A percentile compares a stretch with the other conserved stretches of the same genome.
Evolutionary conservation across 1,140 invertebrate species (phyloP).

Genomic region (Lasioglossum baleicum): DNA sequence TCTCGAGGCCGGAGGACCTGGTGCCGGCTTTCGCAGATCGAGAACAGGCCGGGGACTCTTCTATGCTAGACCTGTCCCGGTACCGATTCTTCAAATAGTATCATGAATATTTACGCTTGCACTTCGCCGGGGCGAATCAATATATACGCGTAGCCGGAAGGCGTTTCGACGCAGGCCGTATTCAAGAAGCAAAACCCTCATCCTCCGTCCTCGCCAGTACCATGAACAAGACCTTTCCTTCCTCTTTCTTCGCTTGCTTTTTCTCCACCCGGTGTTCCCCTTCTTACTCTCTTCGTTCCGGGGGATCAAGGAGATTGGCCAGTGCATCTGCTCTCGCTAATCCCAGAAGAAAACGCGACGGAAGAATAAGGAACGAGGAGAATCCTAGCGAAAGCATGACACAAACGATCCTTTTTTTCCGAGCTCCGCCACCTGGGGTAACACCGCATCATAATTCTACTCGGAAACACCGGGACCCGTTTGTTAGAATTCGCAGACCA

Average conservation of each 20-base stretch:
- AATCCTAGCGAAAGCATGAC: slow-evolving; percentile 40
- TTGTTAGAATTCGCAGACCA: not conserved
- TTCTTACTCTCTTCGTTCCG: not conserved
- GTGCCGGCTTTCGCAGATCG: not conserved
- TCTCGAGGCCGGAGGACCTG: slow-evolving; percentile 17
- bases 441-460: slow-evolving; percentile 37
- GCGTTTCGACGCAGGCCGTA: slow-evolving; percentile 24
- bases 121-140: slow-evolving; percentile 68
- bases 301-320: slow-evolving; percentile 46
- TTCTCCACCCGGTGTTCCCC: no score
- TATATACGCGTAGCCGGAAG: slow-evolving; percentile 63
- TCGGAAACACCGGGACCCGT: slow-evolving; percentile 8
- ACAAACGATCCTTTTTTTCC: slow-evolving; percentile 49
- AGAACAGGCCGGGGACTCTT: no score
- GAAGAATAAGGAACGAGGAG: slow-evolving; percentile 29
- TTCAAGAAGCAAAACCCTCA: slow-evolving; percentile 7
- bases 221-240: slow-evolving; percentile 21
- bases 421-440: slow-evolving; percentile 31
- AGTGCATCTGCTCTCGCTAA: slow-evolving; percentile 52
- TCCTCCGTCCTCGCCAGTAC: not conserved
- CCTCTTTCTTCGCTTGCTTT: not conserved
- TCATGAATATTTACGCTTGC: slow-evolving; percentile 75
- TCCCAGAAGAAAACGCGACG: slow-evolving; percentile 55
- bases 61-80: no score
- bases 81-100: slow-evolving; percentile 68